Percentiles rank a stretch among this genome's conserved stretches.
phyloP scores from a whole-genome alignment of 1,140 invertebrate species.

The Laodelphax striatellus region DNA sequence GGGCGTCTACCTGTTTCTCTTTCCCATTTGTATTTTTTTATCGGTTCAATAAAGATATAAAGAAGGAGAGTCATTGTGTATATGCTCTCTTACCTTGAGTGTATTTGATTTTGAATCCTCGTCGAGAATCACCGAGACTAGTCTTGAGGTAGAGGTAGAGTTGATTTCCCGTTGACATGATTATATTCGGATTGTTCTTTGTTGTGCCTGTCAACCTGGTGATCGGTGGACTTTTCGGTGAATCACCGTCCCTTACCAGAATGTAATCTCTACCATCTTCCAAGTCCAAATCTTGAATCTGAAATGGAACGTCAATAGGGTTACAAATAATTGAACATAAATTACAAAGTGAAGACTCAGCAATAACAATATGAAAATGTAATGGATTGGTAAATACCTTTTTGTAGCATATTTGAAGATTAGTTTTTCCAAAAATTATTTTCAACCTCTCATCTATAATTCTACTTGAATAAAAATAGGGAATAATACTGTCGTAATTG shows the following conservation, averaged over 20 bases:
- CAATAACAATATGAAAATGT: not conserved
- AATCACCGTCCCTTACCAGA: slow-evolving; percentile 77
- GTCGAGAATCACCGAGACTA: slow-evolving; percentile 71
- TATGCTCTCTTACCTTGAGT: slow-evolving; percentile 48
- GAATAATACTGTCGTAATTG: too few species aligned
- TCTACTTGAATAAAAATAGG: too few species aligned
- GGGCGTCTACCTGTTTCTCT: too few species aligned
- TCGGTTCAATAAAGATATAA: too few species aligned
- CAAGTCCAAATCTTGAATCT: slow-evolving; percentile 80
- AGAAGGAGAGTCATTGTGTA: too few species aligned
- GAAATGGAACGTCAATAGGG: not conserved
- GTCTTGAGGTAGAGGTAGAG: slow-evolving; percentile 89
- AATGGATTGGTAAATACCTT: too few species aligned
- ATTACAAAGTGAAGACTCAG: too few species aligned
- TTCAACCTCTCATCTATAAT: too few species aligned
- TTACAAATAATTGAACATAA: too few species aligned
- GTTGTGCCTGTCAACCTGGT: slow-evolving; percentile 67
- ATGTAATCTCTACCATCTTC: slow-evolving; percentile 77
- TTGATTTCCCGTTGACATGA: slow-evolving; percentile 82
- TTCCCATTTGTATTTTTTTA: too few species aligned
- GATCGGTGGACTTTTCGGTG: slow-evolving; percentile 70
- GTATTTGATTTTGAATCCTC: slow-evolving; percentile 85
- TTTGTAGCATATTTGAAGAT: too few species aligned
- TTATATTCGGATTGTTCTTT: slow-evolving; percentile 65
- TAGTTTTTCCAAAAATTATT: too few species aligned